phyloP scores from a whole-genome alignment of 1,140 invertebrate genomes.

The Copidosoma floridanum region DNA sequence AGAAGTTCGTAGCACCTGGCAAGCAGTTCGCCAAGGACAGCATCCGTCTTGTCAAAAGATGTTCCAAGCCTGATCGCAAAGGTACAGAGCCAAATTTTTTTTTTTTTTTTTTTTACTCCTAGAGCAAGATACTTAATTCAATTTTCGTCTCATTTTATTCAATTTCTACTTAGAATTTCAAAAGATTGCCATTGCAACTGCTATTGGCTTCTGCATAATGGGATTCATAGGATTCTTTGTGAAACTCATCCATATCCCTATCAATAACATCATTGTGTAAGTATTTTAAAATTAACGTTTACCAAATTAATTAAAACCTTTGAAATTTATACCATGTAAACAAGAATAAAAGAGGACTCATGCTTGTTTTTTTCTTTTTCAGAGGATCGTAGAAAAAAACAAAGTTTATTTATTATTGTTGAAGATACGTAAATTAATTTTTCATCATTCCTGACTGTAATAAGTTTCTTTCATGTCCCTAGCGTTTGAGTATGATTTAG shows the following conservation, averaged over 20 bases:
- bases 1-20: conserved; percentile 90
- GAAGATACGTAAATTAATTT: conserved; percentile 16
- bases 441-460: conserved; percentile 24
- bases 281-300: conserved; percentile 38
- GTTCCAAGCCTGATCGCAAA: conserved; percentile 99
- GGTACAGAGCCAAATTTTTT: conserved; percentile 67
- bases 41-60: conserved; percentile 94
- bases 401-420: conserved; percentile 22
- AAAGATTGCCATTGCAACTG: conserved; percentile 99
- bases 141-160: conserved; percentile 46
- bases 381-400: conserved; percentile 18
- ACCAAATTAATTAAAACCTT: not conserved
- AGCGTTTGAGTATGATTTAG: conserved; percentile 13
- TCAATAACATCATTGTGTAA: conserved; percentile 99
- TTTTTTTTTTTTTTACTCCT: not conserved
- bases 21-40: conserved; percentile 98
- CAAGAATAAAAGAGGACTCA: not conserved
- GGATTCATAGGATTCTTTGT: conserved; percentile 99
- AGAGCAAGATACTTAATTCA: not conserved
- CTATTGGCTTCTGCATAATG: conserved; percentile 99
- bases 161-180: too few species aligned
- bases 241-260: conserved; percentile 99
- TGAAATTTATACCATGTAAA: not conserved
- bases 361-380: conserved; percentile 18
- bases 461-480: conserved; percentile 2